These are phyloP conservation scores for Microctonus aethiopoides DNA, from an alignment of 2,888 invertebrate genomes.

Conservation along the genomic window DNA sequence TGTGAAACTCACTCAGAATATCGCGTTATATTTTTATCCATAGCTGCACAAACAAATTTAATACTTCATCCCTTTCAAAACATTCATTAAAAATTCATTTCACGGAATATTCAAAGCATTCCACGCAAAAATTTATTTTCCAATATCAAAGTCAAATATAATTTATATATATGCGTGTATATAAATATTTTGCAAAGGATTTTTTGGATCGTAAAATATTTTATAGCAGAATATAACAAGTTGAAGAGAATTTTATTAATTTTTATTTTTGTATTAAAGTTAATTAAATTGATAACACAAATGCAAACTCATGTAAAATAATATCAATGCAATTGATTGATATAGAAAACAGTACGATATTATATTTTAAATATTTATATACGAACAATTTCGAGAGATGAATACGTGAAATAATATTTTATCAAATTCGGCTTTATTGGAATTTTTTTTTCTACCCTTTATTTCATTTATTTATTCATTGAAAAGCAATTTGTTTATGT, in stretches of 20 bases:
- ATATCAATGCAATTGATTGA: no score
- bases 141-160: neutral
- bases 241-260: no score
- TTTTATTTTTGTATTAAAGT: no score
- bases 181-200: neutral
- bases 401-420: neutral
- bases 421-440: neutral
- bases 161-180: neutral
- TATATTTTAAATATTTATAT: neutral
- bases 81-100: neutral
- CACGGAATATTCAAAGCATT: neutral
- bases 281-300: neutral
- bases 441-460: neutral
- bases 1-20: constrained; percentile 25
- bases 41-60: constrained; percentile 12
- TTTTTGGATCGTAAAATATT: neutral
- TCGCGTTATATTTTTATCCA: constrained; percentile 11
- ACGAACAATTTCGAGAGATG: neutral
- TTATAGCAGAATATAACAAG: neutral
- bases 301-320: no score
- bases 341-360: no score
- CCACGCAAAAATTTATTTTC: neutral
- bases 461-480: neutral
- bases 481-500: neutral
- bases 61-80: neutral